A percentile compares a stretch with the other conserved stretches of the same genome.
These are phyloP conservation scores for Bombus fervidus DNA, from an alignment of 1,140 invertebrate genomes.

Conservation along the genomic window DNA sequence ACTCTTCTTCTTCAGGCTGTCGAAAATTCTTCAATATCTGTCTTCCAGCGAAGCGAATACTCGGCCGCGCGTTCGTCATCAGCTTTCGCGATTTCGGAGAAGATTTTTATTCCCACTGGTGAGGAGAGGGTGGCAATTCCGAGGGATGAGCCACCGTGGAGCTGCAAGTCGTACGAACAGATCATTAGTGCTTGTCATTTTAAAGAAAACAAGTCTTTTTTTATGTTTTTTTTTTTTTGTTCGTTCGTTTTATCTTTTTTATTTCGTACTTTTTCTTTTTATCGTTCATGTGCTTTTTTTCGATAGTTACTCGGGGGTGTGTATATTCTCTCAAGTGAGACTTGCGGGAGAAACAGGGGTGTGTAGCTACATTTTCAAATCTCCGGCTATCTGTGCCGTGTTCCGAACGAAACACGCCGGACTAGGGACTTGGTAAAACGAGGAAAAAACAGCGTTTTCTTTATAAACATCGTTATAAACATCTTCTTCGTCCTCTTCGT, in stretches of 20 bases:
- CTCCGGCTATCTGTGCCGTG: slow-evolving; percentile 8
- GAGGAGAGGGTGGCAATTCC: slow-evolving; percentile 97
- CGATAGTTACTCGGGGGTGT: slow-evolving; percentile 7
- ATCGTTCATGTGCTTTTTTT: not conserved
- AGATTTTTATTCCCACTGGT: slow-evolving; percentile 94
- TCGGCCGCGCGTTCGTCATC: slow-evolving; percentile 1
- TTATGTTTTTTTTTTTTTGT: slow-evolving; percentile 10
- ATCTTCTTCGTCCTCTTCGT: slow-evolving; percentile 21
- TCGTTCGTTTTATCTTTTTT: slow-evolving; percentile 12
- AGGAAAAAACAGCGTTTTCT: not conserved
- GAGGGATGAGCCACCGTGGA: slow-evolving; percentile 98
- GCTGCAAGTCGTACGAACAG: slow-evolving; percentile 85
- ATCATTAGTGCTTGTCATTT: slow-evolving; percentile 61
- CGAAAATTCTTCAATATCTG: slow-evolving; percentile 40
- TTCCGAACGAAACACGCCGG: not conserved
- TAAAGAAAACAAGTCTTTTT: slow-evolving; percentile 32
- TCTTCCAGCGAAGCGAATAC: slow-evolving; percentile 44
- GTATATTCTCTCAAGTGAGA: slow-evolving; percentile 19
- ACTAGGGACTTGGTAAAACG: slow-evolving; percentile 27
- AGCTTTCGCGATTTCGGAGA: slow-evolving; percentile 57
- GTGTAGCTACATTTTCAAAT: slow-evolving; percentile 35
- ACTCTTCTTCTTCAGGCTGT: slow-evolving; percentile 49
- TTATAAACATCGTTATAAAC: not conserved
- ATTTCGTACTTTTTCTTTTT: slow-evolving; percentile 3
- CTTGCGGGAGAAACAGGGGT: slow-evolving; percentile 37